Conservation (phyloP, 2,888 invertebrate genomes). For the Ophraella communa region DNA sequence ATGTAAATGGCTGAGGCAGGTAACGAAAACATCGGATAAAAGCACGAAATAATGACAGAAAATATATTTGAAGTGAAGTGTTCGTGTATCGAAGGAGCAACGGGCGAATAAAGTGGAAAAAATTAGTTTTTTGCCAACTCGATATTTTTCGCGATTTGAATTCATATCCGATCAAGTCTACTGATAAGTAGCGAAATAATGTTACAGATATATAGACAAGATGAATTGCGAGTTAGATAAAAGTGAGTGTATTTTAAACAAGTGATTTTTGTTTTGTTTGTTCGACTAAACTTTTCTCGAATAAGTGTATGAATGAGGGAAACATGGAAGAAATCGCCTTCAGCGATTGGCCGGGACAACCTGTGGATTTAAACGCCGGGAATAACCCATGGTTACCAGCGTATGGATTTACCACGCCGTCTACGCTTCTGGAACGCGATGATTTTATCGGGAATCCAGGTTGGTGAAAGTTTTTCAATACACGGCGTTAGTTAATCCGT, state of each 20-base stretch:
- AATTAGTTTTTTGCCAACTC: neutral
- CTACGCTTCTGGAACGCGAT: constrained; percentile 62
- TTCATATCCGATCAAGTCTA: constrained; percentile 4
- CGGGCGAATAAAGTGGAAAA: neutral
- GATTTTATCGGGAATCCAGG: constrained; percentile 71
- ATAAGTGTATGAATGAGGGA: constrained; percentile 50
- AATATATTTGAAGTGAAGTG: neutral
- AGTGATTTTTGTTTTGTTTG: neutral
- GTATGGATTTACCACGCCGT: constrained; percentile 76
- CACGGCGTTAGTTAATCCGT: neutral
- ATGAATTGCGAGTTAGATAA: neutral
- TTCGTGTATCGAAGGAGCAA: constrained; percentile 1
- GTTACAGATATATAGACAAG: constrained; percentile 5
- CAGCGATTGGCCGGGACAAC: constrained; percentile 70
- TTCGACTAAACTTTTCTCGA: constrained; percentile 46
- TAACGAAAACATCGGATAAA: neutral
- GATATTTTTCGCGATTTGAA: neutral
- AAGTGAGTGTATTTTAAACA: neutral
- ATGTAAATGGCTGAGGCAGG: constrained; percentile 1
- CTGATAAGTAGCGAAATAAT: constrained; percentile 7
- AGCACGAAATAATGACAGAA: neutral
- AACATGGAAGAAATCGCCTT: constrained; percentile 67
- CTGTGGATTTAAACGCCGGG: constrained; percentile 63
- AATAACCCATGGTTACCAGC: constrained; percentile 81
- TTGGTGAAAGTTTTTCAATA: constrained; percentile 60